These are phyloP conservation scores for Erebia ligea DNA, from an alignment of 2,888 invertebrate genomes.

Conservation along the genomic window DNA sequence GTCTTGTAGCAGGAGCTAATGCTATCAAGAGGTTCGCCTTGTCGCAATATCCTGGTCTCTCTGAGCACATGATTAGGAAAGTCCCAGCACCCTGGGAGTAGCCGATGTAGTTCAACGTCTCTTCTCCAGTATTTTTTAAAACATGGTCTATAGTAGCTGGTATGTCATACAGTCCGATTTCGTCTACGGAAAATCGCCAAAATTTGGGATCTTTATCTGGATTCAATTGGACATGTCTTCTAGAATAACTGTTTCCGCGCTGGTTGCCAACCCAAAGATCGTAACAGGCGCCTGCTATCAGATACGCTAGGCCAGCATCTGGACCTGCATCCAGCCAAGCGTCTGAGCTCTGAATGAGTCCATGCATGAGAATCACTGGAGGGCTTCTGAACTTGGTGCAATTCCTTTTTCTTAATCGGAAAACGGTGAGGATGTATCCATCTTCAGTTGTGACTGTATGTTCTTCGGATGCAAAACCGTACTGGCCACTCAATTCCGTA, in stretches of 20 bases:
- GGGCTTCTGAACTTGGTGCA: constrained; percentile 45
- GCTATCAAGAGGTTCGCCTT: constrained; percentile 84
- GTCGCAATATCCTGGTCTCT: constrained; percentile 84
- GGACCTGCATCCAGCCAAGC: constrained; percentile 66
- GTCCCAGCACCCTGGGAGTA: constrained; percentile 89
- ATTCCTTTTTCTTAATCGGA: constrained; percentile 53
- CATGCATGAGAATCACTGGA: constrained; percentile 68
- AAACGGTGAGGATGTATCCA: constrained; percentile 61
- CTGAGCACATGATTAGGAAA: constrained; percentile 86
- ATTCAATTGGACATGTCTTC: constrained; percentile 73
- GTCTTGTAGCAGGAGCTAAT: constrained; percentile 84
- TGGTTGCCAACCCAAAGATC: constrained; percentile 60
- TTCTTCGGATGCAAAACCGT: constrained; percentile 60
- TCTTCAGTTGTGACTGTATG: constrained; percentile 62
- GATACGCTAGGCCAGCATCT: constrained; percentile 49
- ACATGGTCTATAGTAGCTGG: constrained; percentile 83
- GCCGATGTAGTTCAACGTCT: constrained; percentile 81
- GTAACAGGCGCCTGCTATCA: constrained; percentile 51
- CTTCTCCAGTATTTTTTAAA: constrained; percentile 50
- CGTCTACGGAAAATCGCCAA: constrained; percentile 84
- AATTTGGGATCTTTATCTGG: constrained; percentile 64
- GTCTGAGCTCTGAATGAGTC: constrained; percentile 62
- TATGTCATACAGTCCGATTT: constrained; percentile 89
- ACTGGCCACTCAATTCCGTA: constrained; percentile 49
- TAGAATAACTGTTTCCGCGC: constrained; percentile 74